phyloP scores from a whole-genome alignment of 2,797 vertebrate species.

The Halcyon leucocephala region DNA sequence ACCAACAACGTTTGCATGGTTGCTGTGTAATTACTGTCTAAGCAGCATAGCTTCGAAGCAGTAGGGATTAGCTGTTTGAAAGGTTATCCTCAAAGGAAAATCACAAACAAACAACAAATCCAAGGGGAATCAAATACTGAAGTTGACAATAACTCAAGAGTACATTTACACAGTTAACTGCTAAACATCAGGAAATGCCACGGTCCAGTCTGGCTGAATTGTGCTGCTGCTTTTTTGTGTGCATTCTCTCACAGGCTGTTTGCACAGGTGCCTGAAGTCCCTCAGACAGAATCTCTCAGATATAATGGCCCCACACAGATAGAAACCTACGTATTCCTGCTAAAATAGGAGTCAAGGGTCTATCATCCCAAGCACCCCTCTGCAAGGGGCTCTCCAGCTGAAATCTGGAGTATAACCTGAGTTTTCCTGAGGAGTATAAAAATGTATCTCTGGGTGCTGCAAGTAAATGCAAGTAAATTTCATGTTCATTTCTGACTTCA shows the following conservation, averaged over 20 bases:
- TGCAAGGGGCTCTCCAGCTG: not conserved
- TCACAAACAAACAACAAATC: not conserved
- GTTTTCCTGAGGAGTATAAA: not conserved
- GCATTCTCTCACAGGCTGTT: not conserved
- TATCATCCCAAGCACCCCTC: not conserved
- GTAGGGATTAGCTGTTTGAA: not conserved
- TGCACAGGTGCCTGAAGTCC: not conserved
- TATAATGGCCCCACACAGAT: not conserved
- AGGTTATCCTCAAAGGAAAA: constrained; percentile 6
- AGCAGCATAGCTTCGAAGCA: not conserved
- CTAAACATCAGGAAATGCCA: not conserved
- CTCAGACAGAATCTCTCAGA: not conserved
- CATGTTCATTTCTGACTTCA: too few relatives aligned
- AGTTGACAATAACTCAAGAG: not conserved
- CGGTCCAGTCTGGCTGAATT: not conserved
- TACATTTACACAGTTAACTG: not conserved
- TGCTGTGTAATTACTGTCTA: not conserved
- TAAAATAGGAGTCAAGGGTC: not conserved
- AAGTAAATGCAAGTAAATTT: not conserved
- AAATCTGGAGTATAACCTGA: not conserved
- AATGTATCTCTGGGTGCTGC: not conserved
- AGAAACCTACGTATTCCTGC: not conserved
- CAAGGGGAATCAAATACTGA: not conserved
- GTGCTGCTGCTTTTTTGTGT: not conserved
- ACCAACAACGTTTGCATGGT: not conserved